Evolutionary conservation across 2,113 vertebrate species (phyloP).

Genomic region (Agapornis roseicollis): DNA sequence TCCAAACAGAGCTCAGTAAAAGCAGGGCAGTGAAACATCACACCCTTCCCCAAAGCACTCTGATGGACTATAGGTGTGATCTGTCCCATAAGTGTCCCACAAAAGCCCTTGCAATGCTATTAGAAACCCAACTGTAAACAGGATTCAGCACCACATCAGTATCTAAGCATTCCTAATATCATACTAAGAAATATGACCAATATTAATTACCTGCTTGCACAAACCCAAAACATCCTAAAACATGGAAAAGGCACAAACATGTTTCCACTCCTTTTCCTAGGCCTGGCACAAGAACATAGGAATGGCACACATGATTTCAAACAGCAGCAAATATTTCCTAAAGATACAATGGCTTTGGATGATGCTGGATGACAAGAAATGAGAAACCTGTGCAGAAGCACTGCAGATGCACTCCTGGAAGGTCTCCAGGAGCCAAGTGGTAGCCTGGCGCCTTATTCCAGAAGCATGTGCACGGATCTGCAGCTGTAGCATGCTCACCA

Average conservation of each 20-base stretch:
- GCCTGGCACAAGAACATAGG: background rate
- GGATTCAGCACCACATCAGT: background rate
- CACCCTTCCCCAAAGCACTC: background rate
- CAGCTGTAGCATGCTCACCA: background rate
- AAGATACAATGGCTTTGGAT: background rate
- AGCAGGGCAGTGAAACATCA: background rate
- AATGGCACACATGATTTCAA: background rate
- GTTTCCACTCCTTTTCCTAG: background rate
- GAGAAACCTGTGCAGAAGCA: accelerated
- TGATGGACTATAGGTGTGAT: background rate
- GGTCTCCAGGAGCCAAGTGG: background rate
- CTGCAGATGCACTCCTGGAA: background rate
- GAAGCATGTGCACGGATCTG: background rate
- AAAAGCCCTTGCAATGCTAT: background rate
- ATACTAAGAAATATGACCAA: background rate
- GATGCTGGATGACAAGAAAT: background rate
- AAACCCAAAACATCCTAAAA: background rate
- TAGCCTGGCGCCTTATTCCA: background rate
- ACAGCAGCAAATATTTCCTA: background rate
- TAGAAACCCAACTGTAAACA: background rate
- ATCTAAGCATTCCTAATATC: background rate
- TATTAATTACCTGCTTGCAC: background rate
- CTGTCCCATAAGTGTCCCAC: background rate
- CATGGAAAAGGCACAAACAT: background rate
- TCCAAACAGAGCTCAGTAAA: background rate